phyloP scores from a whole-genome alignment of 2,113 vertebrate species.

The Pygoscelis adeliae region DNA sequence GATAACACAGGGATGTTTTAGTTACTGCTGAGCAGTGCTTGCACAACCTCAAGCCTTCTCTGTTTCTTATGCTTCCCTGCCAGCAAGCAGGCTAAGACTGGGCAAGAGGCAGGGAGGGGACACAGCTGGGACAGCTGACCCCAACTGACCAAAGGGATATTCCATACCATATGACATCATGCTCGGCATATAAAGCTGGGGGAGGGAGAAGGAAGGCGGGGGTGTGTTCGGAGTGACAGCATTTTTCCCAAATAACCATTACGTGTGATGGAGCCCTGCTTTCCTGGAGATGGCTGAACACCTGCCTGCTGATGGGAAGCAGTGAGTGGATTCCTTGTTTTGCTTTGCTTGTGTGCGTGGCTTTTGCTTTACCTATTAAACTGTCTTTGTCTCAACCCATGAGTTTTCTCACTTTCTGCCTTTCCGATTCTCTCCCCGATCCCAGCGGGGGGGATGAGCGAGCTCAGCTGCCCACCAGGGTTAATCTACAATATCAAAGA shows the following conservation, averaged over 20 bases:
- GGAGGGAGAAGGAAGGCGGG: not conserved
- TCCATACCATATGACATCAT: not conserved
- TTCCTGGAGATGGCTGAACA: not conserved
- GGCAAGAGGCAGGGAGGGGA: not conserved
- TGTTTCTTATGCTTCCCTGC: not conserved
- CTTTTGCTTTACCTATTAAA: not conserved
- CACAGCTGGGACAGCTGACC: not conserved
- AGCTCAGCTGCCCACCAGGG: not conserved
- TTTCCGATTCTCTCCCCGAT: not conserved
- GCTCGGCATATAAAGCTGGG: not conserved
- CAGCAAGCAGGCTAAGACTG: not conserved
- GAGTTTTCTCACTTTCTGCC: not conserved
- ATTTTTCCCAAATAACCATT: not conserved
- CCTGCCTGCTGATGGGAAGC: not conserved
- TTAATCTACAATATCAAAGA: not conserved
- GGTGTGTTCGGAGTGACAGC: rapidly evolving
- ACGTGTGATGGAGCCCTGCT: not conserved
- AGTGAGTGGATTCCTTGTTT: not conserved
- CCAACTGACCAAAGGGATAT: not conserved
- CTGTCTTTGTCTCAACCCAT: not conserved
- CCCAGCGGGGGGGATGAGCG: not conserved
- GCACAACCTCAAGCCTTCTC: not conserved
- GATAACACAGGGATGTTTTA: not conserved
- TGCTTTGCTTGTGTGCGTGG: not conserved
- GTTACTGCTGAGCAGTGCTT: not conserved